These are phyloP conservation scores for Corythornis leucogaster DNA, from an alignment of 2,797 vertebrate genomes.

Conservation along the genomic window DNA sequence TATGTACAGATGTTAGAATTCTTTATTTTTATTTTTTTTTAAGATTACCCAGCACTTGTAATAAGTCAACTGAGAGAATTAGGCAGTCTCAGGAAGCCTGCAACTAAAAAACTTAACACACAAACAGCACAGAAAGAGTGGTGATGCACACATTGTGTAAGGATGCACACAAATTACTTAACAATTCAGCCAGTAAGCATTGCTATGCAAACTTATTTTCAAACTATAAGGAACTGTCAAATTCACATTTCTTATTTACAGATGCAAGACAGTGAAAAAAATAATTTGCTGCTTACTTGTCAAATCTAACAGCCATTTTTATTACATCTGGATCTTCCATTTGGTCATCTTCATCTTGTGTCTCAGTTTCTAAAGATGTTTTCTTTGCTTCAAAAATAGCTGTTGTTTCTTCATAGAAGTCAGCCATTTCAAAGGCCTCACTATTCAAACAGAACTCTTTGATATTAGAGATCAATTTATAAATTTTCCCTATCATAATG, in stretches of 20 bases:
- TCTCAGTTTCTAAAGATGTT: constrained; percentile 65
- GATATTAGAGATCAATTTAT: not conserved
- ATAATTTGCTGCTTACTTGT: constrained; percentile 80
- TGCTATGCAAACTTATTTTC: not conserved
- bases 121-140: not conserved
- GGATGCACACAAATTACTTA: not conserved
- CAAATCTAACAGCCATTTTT: constrained; percentile 90
- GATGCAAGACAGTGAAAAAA: not conserved
- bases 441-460: constrained; percentile 74
- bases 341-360: constrained; percentile 59
- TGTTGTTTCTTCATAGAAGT: constrained; percentile 82
- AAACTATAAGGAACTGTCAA: not conserved
- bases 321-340: constrained; percentile 82
- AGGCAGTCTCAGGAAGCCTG: not conserved
- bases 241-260: not conserved
- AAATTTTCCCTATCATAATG: not conserved
- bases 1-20: not conserved
- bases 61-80: not conserved
- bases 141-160: not conserved
- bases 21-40: no score
- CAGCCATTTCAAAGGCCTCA: constrained; percentile 85
- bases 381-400: constrained; percentile 75
- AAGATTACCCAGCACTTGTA: not conserved
- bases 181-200: not conserved
- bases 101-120: not conserved